Evolutionary conservation across 30 jellyfish, hydroid and myxozoan genomes (phyloP).

Genomic region (Turritopsis dohrnii): DNA sequence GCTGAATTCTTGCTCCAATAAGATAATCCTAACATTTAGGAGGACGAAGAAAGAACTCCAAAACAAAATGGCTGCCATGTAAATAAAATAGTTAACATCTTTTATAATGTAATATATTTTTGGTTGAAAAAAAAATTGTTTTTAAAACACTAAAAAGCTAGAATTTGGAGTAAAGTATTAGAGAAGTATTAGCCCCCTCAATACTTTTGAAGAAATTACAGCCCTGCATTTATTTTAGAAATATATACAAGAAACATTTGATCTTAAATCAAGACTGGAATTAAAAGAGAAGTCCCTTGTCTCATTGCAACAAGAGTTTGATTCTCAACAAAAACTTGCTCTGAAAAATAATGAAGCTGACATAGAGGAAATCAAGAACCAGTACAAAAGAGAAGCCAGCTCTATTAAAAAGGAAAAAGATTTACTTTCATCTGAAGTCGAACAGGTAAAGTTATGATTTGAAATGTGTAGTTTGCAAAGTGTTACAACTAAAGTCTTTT

Average conservation of each 20-base stretch:
- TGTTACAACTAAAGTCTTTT: not conserved
- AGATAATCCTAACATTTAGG: no score
- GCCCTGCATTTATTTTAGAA: slow-evolving; percentile 4
- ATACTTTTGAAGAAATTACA: no score
- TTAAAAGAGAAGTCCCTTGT: slow-evolving; percentile 31
- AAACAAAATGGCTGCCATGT: no score
- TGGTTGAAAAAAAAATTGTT: no score
- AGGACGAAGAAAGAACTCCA: no score
- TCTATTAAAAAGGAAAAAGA: slow-evolving; percentile 27
- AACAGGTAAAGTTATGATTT: slow-evolving; percentile 12
- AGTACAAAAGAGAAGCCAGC: slow-evolving; percentile 17
- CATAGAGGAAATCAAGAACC: slow-evolving; percentile 26
- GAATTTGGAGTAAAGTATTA: no score
- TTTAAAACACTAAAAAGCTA: no score
- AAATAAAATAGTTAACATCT: no score
- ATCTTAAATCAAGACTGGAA: slow-evolving; percentile 18
- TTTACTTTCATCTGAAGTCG: not conserved
- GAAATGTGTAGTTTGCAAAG: not conserved
- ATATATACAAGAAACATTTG: slow-evolving; percentile 35
- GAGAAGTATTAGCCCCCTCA: no score
- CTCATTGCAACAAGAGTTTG: slow-evolving; percentile 27
- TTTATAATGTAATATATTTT: no score
- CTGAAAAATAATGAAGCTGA: slow-evolving; percentile 15
- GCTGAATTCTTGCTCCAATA: no score
- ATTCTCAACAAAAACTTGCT: slow-evolving; percentile 10